Conservation (phyloP, 2,888 invertebrate genomes). For the Myopa testacea region DNA sequence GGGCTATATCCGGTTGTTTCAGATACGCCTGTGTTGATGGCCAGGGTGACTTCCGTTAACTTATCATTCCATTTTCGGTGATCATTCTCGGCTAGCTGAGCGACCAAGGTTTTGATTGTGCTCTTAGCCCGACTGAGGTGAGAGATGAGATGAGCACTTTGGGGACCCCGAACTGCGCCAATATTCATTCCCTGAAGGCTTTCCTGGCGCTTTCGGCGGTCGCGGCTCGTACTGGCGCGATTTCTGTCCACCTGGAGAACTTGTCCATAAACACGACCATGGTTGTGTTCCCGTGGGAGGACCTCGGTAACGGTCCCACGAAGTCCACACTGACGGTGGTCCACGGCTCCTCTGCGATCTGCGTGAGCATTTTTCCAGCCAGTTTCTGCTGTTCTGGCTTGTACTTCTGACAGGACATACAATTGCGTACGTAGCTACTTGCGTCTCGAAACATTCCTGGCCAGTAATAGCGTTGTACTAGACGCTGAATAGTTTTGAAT, state of each 20-base stretch:
- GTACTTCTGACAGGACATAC: background rate
- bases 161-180: background rate
- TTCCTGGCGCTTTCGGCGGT: background rate
- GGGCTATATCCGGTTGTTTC: background rate
- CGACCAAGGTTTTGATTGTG: constrained; percentile 9
- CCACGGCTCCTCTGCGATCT: background rate
- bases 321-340: background rate
- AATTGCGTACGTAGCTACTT: background rate
- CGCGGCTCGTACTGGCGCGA: background rate
- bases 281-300: background rate
- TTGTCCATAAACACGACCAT: background rate
- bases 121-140: background rate
- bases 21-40: constrained; percentile 5
- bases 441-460: constrained; percentile 10
- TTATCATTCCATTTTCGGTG: constrained; percentile 18
- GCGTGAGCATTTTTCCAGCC: background rate
- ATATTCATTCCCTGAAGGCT: background rate
- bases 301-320: background rate
- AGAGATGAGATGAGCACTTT: constrained; percentile 20
- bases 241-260: constrained; percentile 9
- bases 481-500: background rate
- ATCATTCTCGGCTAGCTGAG: background rate
- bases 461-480: background rate
- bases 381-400: background rate
- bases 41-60: constrained; percentile 17